Percentiles rank a stretch among this genome's conserved stretches.
These are phyloP conservation scores for Tenodera sinensis DNA, from an alignment of 2,888 invertebrate genomes.

Conservation along the genomic window DNA sequence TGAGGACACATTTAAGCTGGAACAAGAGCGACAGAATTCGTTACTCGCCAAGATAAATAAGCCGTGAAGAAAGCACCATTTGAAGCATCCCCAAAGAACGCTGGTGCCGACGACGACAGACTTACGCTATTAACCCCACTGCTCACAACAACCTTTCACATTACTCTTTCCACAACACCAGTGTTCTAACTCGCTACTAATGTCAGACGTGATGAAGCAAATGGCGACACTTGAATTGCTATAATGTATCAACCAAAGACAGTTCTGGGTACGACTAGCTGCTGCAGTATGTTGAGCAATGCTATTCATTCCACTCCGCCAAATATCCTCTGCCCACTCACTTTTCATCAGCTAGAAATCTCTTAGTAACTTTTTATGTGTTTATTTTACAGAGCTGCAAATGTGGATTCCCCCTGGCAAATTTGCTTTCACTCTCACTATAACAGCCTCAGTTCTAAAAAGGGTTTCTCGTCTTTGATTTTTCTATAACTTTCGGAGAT, in stretches of 20 bases:
- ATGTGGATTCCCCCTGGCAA: too few species aligned
- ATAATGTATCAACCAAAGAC: not conserved
- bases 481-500: too few species aligned
- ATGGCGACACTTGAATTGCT: not conserved
- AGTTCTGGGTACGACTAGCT: not conserved
- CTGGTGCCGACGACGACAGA: not conserved
- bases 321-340: too few species aligned
- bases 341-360: too few species aligned
- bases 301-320: too few species aligned
- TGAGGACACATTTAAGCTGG: not conserved
- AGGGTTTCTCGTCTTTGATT: too few species aligned
- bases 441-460: too few species aligned
- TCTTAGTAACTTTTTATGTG: too few species aligned
- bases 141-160: not conserved
- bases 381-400: too few species aligned
- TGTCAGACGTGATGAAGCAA: not conserved
- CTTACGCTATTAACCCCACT: not conserved
- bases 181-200: too few species aligned
- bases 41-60: conserved; percentile 11
- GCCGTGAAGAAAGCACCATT: conserved; percentile 4
- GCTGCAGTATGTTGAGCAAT: too few species aligned
- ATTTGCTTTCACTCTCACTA: too few species aligned
- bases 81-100: not conserved
- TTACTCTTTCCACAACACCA: not conserved
- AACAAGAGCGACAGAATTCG: not conserved